Base-by-base conservation (phyloP, 2,113 vertebrate species). In the Aldabrachelys gigantea region DNA sequence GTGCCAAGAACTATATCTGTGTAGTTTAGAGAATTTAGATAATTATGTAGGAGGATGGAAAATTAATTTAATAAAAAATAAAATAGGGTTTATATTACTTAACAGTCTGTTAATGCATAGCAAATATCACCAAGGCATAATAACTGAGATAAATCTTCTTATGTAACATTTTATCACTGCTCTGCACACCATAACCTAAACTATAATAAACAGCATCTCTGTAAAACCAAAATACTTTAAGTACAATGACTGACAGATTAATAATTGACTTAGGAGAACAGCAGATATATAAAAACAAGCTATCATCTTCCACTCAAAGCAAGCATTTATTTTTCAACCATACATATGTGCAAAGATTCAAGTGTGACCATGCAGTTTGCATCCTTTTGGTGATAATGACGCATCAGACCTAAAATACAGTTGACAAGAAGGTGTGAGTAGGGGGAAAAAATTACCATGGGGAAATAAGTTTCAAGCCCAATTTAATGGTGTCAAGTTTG, bases 41-140 rank as follows among this genome's bases (percentile, higher is more conserved):
- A 95, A 95, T 92, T 92, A 93, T 78, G 41, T 89, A 85, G 95
- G 82, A 94, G 59, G 89, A 91, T 81, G 54, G 88, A 91, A 94
- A 97, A 91, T n/a, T 93, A 96, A 97, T 92, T 89, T 89, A 94
- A 79, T 88, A 83, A 83, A 83, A 80, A 84, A 72, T 38, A 72
- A 89, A 78, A 49, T 38, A 38, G 78, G 9, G 10, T 89, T 96
- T 82, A 78, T 49, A 88, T 13, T 91, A 80, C 41, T 49, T 7
- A 84, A 89, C 27, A 65, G 62, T 90, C 69, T 4, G 2, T 57
- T 87, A n/a, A 59, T 91, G 19, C 50, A 87, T 31, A 19, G 90
- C 84, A 97, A 94, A 95, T 84, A 27, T 31, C 57, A 92, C 5
- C 35, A 93, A 88, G 44, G 38, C 31, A 89, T 44, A 87, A 89